Conservation (phyloP, 2,888 invertebrate genomes). For the Phaedon cochleariae region DNA sequence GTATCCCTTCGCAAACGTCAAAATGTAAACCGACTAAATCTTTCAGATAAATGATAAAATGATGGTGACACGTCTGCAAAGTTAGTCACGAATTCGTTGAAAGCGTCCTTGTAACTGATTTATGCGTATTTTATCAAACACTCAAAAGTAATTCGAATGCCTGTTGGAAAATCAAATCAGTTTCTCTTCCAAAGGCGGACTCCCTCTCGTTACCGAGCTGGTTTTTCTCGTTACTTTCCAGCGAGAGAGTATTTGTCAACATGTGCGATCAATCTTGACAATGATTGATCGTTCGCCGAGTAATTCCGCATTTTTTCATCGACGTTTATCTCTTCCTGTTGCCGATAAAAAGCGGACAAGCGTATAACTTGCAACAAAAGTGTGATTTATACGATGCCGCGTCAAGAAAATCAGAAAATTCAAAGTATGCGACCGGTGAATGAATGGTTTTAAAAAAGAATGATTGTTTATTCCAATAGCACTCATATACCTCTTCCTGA, state of each 20-base stretch:
- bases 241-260: conserved; percentile 14
- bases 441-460: too few species aligned
- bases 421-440: conserved; percentile 29
- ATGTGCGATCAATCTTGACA: conserved; percentile 15
- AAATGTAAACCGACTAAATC: not conserved
- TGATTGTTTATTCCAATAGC: too few species aligned
- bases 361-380: not conserved
- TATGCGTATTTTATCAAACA: not conserved
- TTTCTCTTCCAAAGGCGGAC: not conserved
- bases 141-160: not conserved
- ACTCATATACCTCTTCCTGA: too few species aligned
- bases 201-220: not conserved
- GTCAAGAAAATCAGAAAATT: not conserved
- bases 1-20: not conserved
- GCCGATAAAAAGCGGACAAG: conserved; percentile 5
- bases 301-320: conserved; percentile 5
- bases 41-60: not conserved
- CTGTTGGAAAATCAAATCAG: conserved; percentile 6
- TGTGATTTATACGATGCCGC: not conserved
- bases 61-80: not conserved
- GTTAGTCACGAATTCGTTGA: not conserved
- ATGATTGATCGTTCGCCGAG: conserved; percentile 5
- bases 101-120: not conserved
- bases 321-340: conserved; percentile 3
- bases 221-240: conserved; percentile 16